Percentiles rank a stretch among this genome's conserved stretches.
phyloP scores from a whole-genome alignment of 2,888 invertebrate species.

The Cacoxenus indagator region DNA sequence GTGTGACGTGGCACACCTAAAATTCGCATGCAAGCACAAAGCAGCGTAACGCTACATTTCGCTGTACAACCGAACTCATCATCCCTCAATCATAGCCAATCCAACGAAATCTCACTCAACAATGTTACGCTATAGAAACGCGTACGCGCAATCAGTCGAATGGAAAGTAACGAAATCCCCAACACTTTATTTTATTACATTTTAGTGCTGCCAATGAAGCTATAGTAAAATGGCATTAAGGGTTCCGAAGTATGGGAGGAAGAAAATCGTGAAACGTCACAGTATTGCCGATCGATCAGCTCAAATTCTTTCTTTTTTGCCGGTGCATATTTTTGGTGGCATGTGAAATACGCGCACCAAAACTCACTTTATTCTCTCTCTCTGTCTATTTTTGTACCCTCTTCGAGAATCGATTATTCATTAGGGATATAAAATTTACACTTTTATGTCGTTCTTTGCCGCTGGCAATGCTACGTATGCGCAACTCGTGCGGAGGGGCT shows the following conservation, averaged over 20 bases:
- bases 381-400: background rate
- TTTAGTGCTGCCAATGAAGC: conserved; percentile 40
- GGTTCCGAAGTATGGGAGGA: background rate
- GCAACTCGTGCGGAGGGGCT: background rate
- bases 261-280: background rate
- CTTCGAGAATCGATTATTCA: conserved; percentile 38
- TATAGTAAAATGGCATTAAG: background rate
- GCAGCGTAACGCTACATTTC: no score
- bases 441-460: background rate
- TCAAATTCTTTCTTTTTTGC: background rate
- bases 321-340: background rate
- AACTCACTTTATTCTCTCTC: background rate
- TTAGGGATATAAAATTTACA: conserved; percentile 27
- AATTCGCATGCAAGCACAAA: no score
- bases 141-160: conserved; percentile 35
- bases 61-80: conserved; percentile 7
- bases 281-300: background rate
- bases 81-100: background rate
- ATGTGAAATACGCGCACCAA: conserved; percentile 2
- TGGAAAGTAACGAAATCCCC: conserved; percentile 46
- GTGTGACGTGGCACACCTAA: no score
- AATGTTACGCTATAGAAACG: conserved; percentile 16
- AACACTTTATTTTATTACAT: conserved; percentile 64
- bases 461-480: background rate
- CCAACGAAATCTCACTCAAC: background rate